These are phyloP conservation scores for Eulemur albifrons DNA, from an alignment of 2,797 vertebrate genomes.

Conservation along the genomic window DNA sequence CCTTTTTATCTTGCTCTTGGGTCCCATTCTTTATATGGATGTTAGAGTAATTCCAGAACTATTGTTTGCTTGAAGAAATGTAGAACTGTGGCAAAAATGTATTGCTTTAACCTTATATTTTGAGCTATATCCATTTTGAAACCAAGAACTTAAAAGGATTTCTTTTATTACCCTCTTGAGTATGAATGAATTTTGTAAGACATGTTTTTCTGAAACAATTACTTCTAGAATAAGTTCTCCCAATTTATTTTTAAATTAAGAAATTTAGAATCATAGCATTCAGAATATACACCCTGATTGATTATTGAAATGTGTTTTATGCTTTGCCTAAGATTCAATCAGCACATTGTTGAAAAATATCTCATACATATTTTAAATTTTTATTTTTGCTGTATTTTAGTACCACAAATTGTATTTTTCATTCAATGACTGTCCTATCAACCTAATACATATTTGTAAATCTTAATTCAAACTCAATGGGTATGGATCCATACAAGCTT, in stretches of 20 bases:
- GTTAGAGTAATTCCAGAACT: neutral
- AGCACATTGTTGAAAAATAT: constrained; percentile 34
- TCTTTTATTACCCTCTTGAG: constrained; percentile 33
- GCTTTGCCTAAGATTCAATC: constrained; percentile 43
- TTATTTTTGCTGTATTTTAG: constrained; percentile 53
- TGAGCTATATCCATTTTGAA: neutral
- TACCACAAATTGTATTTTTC: constrained; percentile 56
- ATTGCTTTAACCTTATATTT: neutral
- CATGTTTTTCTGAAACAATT: constrained; percentile 46
- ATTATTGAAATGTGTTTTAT: constrained; percentile 23
- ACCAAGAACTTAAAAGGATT: constrained; percentile 33
- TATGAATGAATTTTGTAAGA: constrained; percentile 26
- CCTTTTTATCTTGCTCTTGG: neutral
- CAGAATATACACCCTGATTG: neutral
- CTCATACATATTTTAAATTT: constrained; percentile 61
- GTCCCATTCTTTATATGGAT: neutral
- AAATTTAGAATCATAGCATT: constrained; percentile 39
- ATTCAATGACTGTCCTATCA: constrained; percentile 59
- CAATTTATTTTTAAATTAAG: constrained; percentile 61
- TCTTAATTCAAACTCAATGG: constrained; percentile 73
- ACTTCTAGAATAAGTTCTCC: constrained; percentile 25
- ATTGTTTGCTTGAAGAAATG: neutral
- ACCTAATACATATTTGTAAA: constrained; percentile 74
- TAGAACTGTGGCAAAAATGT: neutral
- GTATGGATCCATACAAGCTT: constrained; percentile 63